phyloP scores from a whole-genome alignment of 2,113 vertebrate genomes.

The Atrichornis clamosus region DNA sequence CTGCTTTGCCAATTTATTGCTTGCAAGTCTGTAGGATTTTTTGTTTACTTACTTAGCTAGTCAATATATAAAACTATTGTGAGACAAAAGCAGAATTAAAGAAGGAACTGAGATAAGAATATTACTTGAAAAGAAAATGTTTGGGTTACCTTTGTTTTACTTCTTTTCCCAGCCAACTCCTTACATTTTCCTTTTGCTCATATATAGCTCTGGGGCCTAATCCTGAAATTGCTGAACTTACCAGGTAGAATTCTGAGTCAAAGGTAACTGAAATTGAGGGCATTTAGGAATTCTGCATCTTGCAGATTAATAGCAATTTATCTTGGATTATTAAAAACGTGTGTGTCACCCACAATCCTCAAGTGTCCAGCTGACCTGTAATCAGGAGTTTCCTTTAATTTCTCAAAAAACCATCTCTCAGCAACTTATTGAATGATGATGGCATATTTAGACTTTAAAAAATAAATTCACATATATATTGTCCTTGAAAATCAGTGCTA shows the following conservation, averaged over 20 bases:
- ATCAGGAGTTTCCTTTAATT: not conserved
- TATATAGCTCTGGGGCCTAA: not conserved
- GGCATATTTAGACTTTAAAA: not conserved
- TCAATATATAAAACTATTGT: not conserved
- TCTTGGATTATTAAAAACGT: not conserved
- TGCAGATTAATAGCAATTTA: not conserved
- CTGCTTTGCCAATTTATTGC: not conserved
- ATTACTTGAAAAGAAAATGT: not conserved
- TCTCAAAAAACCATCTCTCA: not conserved
- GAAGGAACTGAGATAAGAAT: not conserved
- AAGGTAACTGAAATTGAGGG: not conserved
- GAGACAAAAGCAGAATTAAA: not conserved
- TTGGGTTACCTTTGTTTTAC: not conserved
- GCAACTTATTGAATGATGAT: not conserved
- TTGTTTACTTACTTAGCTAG: not conserved
- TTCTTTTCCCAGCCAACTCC: not conserved
- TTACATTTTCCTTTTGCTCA: not conserved
- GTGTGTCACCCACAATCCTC: accelerated
- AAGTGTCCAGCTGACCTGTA: not conserved
- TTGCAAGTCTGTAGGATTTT: not conserved
- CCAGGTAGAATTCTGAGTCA: not conserved
- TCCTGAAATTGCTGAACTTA: not conserved
- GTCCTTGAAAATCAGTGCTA: not conserved
- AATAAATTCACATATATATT: not conserved
- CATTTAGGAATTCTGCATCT: not conserved